Percentiles rank a stretch among this genome's conserved stretches.
phyloP scores from a whole-genome alignment of 2,113 vertebrate genomes.

The Sorex fumeus region DNA sequence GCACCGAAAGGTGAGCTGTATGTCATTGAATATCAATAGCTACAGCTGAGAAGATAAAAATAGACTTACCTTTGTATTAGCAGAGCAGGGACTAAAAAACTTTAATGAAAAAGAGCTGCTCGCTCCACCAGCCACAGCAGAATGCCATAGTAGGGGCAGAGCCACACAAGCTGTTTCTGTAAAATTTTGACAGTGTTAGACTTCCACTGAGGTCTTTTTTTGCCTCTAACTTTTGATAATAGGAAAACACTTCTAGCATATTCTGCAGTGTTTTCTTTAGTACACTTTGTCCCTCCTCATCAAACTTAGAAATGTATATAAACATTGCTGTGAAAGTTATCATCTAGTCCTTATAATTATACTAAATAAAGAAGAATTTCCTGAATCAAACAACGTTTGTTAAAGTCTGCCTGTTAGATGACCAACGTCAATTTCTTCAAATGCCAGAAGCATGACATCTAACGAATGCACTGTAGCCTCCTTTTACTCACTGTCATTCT shows the following conservation, averaged over 20 bases:
- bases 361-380: background rate
- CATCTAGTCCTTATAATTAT: background rate
- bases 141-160: background rate
- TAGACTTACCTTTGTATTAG: slow-evolving; percentile 55
- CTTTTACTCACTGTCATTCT: background rate
- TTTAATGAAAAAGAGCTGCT: slow-evolving; percentile 31
- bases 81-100: slow-evolving; percentile 4
- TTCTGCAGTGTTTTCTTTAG: background rate
- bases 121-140: background rate
- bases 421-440: background rate
- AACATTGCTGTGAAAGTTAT: background rate
- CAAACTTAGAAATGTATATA: background rate
- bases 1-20: background rate
- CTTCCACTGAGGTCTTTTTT: background rate
- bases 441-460: background rate
- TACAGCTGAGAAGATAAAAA: slow-evolving; percentile 58
- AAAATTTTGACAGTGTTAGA: background rate
- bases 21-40: slow-evolving; percentile 51
- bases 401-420: background rate
- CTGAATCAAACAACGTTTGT: background rate
- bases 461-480: background rate
- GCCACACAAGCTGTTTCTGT: background rate
- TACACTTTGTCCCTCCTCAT: background rate
- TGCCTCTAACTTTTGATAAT: background rate
- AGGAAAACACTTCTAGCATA: slow-evolving; percentile 14